phyloP scores from a whole-genome alignment of 2,888 invertebrate species.

The Chorisops tibialis region DNA sequence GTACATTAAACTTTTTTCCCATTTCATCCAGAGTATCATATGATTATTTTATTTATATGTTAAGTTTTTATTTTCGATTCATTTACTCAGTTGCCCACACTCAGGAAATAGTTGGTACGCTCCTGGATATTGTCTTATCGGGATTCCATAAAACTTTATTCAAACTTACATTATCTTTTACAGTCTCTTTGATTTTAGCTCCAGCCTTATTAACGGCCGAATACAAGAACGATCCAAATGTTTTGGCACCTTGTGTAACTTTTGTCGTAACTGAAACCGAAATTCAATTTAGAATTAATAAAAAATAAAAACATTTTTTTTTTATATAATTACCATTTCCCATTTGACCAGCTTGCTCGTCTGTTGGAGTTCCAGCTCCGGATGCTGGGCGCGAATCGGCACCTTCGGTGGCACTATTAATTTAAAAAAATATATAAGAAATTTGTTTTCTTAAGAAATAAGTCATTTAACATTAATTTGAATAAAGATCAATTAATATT shows the following conservation, averaged over 20 bases:
- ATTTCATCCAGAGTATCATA: too few relatives aligned
- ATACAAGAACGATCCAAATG: constrained; percentile 87
- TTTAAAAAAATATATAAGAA: constrained; percentile 1
- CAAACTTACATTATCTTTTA: constrained; percentile 87
- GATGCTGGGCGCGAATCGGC: constrained; percentile 84
- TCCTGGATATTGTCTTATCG: too few relatives aligned
- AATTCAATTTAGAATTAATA: constrained; percentile 35
- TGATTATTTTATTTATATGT: too few relatives aligned
- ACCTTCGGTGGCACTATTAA: constrained; percentile 78
- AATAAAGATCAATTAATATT: too few relatives aligned
- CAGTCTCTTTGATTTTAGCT: constrained; percentile 92
- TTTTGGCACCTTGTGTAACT: constrained; percentile 85
- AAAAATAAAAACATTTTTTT: too few relatives aligned
- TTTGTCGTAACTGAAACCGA: constrained; percentile 72
- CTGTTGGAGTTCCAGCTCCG: constrained; percentile 72
- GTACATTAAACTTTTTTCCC: too few relatives aligned
- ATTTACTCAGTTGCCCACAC: too few relatives aligned
- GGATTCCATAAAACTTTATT: too few relatives aligned
- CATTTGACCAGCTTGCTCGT: constrained; percentile 75
- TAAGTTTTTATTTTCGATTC: too few relatives aligned
- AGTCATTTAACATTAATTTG: too few relatives aligned
- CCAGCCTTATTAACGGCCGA: constrained; percentile 96
- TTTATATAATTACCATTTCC: constrained; percentile 63
- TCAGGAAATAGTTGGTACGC: too few relatives aligned
- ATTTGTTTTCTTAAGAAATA: too few relatives aligned